Base-by-base conservation (phyloP, 1,140 invertebrate species). In the Drosophila arawakana region DNA sequence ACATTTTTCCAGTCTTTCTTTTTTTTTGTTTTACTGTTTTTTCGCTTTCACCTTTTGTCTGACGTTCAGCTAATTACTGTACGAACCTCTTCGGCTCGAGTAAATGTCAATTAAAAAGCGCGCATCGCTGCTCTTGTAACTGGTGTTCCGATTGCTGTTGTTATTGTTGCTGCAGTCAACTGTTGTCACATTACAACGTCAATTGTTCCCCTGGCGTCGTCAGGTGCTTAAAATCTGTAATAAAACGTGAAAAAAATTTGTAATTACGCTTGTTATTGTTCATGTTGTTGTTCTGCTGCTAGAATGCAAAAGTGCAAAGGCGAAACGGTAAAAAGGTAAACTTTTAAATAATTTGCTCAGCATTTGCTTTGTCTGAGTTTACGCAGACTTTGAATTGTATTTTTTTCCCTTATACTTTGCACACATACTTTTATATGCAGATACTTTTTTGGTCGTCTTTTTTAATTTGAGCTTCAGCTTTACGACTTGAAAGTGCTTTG, bases 241-340 rank as follows among this genome's bases (percentile, higher is more conserved):
- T 85, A 88, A 91, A 91, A 91, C 79, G 84, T 78, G 52, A 85
- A 84, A 85, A 91, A 89, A 89, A 85, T 82, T 82, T 91, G 89
- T 91, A 91, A 91, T 91, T 91, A 89, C 81, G 70, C 70, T 85
- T 69, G 71, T 75, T 55, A 68, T 34, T 57, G 25, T 46, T 67
- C 49, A 73, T 73, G 66, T 60, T 52, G 49, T 11, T 50, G 46
- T 21, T 73, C 58, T 78, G 69, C 67, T 76, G 47, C 69, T 67
- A 73, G 62, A 63, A 88, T 88, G 73, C 76, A 72, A 89, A 37
- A 80, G 76, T 71, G 76, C 66, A 66, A 67, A 54, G 50, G 39
- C 37, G 25, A 30, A 61, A 66, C 11, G 61, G 55, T 58, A 44
- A 65, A 79, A 85, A 90, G 81, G 82, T 81, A 73, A 77, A 85